These are phyloP conservation scores for Drosophila yakuba DNA, from an alignment of 1,140 invertebrate genomes.

Conservation along the genomic window DNA sequence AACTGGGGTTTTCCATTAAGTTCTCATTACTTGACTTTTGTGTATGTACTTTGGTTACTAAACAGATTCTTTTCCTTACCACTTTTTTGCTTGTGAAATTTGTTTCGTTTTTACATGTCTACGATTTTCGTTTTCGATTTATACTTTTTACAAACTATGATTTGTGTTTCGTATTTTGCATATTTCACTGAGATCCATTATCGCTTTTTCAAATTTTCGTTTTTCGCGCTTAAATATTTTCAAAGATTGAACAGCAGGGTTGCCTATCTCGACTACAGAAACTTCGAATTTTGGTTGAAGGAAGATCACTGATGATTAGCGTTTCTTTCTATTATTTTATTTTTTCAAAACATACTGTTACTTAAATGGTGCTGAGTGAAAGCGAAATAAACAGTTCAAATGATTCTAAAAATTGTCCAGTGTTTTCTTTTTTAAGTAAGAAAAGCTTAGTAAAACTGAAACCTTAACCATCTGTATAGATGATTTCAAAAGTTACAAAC, in stretches of 20 bases:
- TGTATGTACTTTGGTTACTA: conserved; percentile 16
- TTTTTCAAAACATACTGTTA: no score
- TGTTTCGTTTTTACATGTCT: conserved; percentile 65
- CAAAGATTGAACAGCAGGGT: conserved; percentile 9
- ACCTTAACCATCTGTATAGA: no score
- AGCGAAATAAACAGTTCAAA: no score
- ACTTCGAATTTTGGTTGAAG: neutral
- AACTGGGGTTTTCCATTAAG: conserved; percentile 18
- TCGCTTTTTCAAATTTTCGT: conserved; percentile 8
- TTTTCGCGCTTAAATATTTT: conserved; percentile 5
- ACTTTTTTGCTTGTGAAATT: neutral
- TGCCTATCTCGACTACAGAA: neutral
- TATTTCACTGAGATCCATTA: conserved; percentile 39
- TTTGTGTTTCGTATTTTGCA: conserved; percentile 66
- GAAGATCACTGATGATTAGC: neutral
- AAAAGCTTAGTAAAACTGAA: no score
- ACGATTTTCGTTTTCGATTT: conserved; percentile 24
- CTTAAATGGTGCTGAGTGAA: no score
- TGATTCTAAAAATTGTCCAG: no score
- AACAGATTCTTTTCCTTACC: conserved; percentile 5
- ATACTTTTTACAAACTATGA: conserved; percentile 67
- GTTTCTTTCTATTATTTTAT: neutral
- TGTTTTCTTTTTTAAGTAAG: no score
- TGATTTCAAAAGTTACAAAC: no score
- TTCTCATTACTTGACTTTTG: conserved; percentile 24